Evolutionary conservation across 2,113 vertebrate species (phyloP).

Genomic region (Mesocricetus auratus): DNA sequence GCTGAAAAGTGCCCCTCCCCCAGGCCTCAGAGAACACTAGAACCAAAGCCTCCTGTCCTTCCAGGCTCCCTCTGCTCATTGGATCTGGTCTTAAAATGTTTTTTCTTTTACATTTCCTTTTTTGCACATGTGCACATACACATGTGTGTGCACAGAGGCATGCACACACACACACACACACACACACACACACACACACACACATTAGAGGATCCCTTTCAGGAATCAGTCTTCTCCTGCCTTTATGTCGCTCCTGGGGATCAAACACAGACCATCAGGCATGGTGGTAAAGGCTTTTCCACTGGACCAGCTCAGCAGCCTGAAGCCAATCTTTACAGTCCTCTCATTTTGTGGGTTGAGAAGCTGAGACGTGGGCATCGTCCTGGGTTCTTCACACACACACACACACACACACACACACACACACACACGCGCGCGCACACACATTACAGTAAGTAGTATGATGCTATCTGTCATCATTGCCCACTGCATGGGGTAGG

Average conservation of each 20-base stretch:
- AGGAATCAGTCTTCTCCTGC: neutral
- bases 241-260: too few relatives aligned
- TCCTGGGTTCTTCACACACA: neutral
- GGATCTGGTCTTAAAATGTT: neutral
- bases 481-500: neutral
- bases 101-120: neutral
- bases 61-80: neutral
- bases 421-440: neutral
- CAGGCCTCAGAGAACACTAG: neutral
- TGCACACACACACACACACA: neutral
- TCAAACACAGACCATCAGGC: neutral
- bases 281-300: too few relatives aligned
- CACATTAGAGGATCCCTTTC: neutral
- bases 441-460: neutral
- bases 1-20: neutral
- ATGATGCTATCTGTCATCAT: neutral
- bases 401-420: neutral
- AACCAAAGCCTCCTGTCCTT: neutral
- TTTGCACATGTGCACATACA: neutral
- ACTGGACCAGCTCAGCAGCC: neutral
- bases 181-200: neutral
- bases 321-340: neutral
- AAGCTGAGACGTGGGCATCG: neutral
- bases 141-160: too few relatives aligned
- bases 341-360: accelerated